Base-by-base conservation (phyloP, 2,797 vertebrate species). In the Pangasius macronema region DNA sequence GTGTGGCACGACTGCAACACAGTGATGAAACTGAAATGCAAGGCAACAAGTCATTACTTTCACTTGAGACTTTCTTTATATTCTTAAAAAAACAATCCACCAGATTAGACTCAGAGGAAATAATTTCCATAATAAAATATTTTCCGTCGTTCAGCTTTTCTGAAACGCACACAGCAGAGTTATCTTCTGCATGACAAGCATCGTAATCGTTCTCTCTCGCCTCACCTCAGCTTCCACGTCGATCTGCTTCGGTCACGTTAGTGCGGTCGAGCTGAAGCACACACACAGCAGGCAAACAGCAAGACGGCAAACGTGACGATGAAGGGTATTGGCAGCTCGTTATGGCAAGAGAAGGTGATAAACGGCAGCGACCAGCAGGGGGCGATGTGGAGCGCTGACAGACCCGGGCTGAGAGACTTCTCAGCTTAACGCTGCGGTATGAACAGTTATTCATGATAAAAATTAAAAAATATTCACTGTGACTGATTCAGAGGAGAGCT, bases 301-400 rank as follows among this genome's bases (percentile, higher is more conserved):
- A 30, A 86, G 89, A 67, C 14, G 63, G 76, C 57, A 65, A 49
- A 55, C 33, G 81, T 90, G 90, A 91, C 24, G 57, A 79, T 91
- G 86, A 90, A 90, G 89, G 55, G 14, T 87, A 89, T 82, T 90
- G 88, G 89, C 90, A 90, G 88, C 83, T 46, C 49, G 36, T 33
- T 65, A 81, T 72, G 76, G 81, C 61, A 14, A 36, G 79, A 55
- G 75, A 73, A 85, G 84, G 42, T 46, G 70, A 36, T 59, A 20
- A 14, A 16, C 61, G 61, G 46, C 80, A 82, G 39, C 73, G 13
- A 42, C 86, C 89, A 86, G 72, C 87, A 90, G 88, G 85, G 87
- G 87, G 89, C 68, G 85, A 81, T 86, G 85, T 86, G 70, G 83
- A 70, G 61, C 42, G 46, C 42, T 27, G 51, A 72, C 67, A 59